Evolutionary conservation across 2,797 vertebrate species (phyloP).

Genomic region (Coilia nasus): DNA sequence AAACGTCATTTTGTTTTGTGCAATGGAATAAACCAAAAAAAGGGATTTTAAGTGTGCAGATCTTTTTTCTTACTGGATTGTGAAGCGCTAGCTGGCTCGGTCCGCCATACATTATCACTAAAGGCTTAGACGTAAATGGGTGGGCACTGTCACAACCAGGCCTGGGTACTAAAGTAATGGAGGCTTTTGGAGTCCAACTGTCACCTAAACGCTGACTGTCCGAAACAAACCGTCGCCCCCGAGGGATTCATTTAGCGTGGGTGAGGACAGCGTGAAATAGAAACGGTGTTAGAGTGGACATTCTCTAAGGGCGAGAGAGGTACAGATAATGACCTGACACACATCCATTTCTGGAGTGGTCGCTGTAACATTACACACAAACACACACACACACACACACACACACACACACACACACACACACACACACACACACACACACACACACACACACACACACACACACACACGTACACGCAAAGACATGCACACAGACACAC

Average conservation of each 20-base stretch:
- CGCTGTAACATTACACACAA: not conserved
- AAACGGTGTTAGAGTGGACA: not conserved
- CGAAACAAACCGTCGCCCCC: not conserved
- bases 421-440: not conserved
- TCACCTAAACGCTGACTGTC: not conserved
- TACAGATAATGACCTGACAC: not conserved
- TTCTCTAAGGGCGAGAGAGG: not conserved
- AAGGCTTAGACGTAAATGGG: not conserved
- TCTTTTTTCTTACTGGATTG: too few relatives aligned
- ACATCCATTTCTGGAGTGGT: not conserved
- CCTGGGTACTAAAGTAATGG: not conserved
- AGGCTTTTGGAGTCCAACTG: not conserved
- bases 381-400: conserved; percentile 28
- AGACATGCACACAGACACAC: not conserved
- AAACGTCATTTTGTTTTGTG: too few relatives aligned
- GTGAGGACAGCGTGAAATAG: not conserved
- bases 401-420: conserved; percentile 7
- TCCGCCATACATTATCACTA: not conserved
- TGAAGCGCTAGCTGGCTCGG: too few relatives aligned
- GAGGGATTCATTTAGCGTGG: not conserved
- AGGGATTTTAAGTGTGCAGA: too few relatives aligned
- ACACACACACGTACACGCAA: too few relatives aligned
- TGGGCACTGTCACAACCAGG: not conserved
- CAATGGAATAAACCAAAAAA: too few relatives aligned
- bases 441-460: too few relatives aligned